Conservation (phyloP, 1,140 invertebrate species). For the Hyposmocoma kahamanoa region DNA sequence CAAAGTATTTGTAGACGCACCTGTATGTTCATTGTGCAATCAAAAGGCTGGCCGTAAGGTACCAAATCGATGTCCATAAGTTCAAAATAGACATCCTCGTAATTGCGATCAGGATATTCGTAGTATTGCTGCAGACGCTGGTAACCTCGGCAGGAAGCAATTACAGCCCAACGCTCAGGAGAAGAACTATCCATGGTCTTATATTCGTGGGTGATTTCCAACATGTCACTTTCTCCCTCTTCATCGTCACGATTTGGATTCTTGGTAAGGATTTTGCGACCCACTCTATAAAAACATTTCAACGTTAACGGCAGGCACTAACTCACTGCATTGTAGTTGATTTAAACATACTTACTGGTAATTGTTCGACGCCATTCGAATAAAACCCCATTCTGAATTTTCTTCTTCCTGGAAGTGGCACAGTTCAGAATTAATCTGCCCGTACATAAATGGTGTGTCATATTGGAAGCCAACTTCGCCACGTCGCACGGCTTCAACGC, state of each 20-base stretch:
- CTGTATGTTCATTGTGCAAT: slow-evolving; percentile 78
- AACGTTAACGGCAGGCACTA: too few species aligned
- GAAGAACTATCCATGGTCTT: slow-evolving; percentile 81
- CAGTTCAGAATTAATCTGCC: slow-evolving; percentile 86
- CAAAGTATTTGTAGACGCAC: slow-evolving; percentile 37
- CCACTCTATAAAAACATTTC: slow-evolving; percentile 79
- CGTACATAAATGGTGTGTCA: slow-evolving; percentile 84
- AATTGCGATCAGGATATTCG: slow-evolving; percentile 70
- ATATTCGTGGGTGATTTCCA: slow-evolving; percentile 81
- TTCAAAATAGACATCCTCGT: slow-evolving; percentile 80
- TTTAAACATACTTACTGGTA: slow-evolving; percentile 76
- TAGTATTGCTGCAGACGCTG: slow-evolving; percentile 76
- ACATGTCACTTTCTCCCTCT: slow-evolving; percentile 77
- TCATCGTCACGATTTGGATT: slow-evolving; percentile 76
- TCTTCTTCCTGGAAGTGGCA: slow-evolving; percentile 81
- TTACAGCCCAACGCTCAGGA: slow-evolving; percentile 77
- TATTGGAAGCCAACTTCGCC: slow-evolving; percentile 84
- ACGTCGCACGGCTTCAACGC: slow-evolving; percentile 80
- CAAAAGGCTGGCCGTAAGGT: slow-evolving; percentile 79
- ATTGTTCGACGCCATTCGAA: slow-evolving; percentile 76
- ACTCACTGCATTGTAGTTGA: too few species aligned
- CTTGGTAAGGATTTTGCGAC: slow-evolving; percentile 84
- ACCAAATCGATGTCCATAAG: slow-evolving; percentile 80
- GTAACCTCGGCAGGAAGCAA: slow-evolving; percentile 77
- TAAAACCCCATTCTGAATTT: slow-evolving; percentile 79